These are phyloP conservation scores for Tigriopus californicus DNA, from an alignment of 2,888 invertebrate species.

Conservation along the genomic window DNA sequence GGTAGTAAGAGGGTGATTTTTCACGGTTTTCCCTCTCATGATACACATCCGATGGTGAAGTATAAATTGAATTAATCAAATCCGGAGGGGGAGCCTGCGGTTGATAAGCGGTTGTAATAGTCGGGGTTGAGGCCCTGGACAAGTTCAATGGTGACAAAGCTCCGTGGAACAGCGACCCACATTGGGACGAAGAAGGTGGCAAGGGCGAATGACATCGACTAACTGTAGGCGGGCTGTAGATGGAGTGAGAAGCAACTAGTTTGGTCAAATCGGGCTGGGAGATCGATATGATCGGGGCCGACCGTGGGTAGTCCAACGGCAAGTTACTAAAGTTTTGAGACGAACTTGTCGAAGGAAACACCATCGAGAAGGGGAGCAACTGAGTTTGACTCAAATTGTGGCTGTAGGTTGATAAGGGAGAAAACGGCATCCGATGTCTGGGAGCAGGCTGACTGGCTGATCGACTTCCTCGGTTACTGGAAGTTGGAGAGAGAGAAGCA, in stretches of 20 bases:
- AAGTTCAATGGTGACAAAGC: neutral
- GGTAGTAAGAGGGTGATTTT: too few species aligned
- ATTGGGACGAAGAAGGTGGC: neutral
- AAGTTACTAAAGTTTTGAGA: neutral
- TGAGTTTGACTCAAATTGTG: neutral
- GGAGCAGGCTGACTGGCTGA: conserved; percentile 6
- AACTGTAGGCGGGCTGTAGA: neutral
- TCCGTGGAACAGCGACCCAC: too few species aligned
- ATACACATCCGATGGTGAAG: too few species aligned
- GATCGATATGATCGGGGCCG: neutral
- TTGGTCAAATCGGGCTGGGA: conserved; percentile 10
- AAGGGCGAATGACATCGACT: neutral
- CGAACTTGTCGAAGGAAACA: neutral
- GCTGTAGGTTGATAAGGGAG: too few species aligned
- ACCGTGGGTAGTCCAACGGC: neutral
- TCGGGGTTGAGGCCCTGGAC: neutral
- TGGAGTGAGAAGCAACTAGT: neutral
- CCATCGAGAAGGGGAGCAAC: neutral
- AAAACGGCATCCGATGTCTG: neutral
- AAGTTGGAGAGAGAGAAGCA: neutral
- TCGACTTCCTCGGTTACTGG: neutral
- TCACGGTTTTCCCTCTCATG: too few species aligned
- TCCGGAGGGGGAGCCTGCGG: too few species aligned
- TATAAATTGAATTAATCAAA: too few species aligned
- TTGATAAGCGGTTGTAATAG: too few species aligned